Conservation (phyloP, 2,113 vertebrate genomes). For the Jaculus jaculus region DNA sequence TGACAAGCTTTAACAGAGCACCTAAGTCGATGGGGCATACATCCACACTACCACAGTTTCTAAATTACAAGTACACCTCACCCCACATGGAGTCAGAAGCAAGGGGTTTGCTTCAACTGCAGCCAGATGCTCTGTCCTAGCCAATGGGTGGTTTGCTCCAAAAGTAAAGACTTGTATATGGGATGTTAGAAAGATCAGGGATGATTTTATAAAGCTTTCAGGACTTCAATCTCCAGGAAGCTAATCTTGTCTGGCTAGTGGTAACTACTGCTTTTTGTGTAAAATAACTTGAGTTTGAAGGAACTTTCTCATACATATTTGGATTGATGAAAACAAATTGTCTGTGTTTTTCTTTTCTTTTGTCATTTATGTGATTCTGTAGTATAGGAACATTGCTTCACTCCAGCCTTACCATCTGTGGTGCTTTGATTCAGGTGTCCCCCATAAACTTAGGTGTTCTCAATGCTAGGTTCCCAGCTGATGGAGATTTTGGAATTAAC, state of each 20-base stretch:
- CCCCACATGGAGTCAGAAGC: neutral
- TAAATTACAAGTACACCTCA: neutral
- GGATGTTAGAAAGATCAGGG: constrained; percentile 36
- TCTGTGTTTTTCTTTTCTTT: constrained; percentile 58
- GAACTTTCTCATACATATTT: constrained; percentile 69
- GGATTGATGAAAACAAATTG: constrained; percentile 73
- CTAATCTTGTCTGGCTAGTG: neutral
- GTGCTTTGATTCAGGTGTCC: no score
- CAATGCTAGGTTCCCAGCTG: no score
- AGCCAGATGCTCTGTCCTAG: neutral
- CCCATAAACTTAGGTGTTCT: no score
- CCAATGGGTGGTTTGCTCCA: neutral
- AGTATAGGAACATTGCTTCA: constrained; percentile 38
- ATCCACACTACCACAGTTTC: no score
- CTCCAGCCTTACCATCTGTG: neutral
- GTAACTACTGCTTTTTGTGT: constrained; percentile 58
- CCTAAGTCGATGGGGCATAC: no score
- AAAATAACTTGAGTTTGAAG: constrained; percentile 46
- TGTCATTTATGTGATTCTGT: constrained; percentile 57
- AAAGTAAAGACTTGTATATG: neutral
- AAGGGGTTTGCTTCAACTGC: neutral
- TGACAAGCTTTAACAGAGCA: no score
- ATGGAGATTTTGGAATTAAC: no score
- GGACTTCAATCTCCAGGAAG: constrained; percentile 56
- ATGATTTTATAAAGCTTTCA: constrained; percentile 60